phyloP scores from a whole-genome alignment of 2,113 vertebrate genomes.

The Halichoerus grypus region DNA sequence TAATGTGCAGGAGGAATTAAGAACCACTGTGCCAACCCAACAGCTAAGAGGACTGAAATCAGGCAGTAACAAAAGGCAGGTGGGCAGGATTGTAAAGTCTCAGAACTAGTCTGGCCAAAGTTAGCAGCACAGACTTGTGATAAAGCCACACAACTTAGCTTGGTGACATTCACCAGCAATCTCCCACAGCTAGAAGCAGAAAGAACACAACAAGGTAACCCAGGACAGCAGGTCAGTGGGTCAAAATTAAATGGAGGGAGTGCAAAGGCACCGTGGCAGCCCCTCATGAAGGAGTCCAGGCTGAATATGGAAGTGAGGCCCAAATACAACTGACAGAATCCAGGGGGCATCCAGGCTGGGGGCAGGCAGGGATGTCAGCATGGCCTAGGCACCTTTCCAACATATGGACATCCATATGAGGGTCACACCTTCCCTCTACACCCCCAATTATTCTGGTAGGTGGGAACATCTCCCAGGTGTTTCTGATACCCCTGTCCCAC shows the following conservation, averaged over 20 bases:
- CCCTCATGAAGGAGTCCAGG: neutral
- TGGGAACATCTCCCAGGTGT: neutral
- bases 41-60: neutral
- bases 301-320: neutral
- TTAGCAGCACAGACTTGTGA: neutral
- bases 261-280: neutral
- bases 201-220: neutral
- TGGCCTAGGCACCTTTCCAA: neutral
- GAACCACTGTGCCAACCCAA: neutral
- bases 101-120: accelerated
- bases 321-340: too few relatives aligned
- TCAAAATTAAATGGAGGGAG: neutral
- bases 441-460: neutral
- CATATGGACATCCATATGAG: accelerated
- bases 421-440: neutral
- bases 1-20: neutral
- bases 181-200: neutral
- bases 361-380: neutral
- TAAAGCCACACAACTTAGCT: neutral
- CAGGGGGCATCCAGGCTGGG: neutral
- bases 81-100: neutral
- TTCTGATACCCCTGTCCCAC: neutral
- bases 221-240: neutral
- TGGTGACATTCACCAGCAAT: neutral
- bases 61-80: neutral